Evolutionary conservation across 2,888 invertebrate genomes (phyloP).

Genomic region (Leuctra nigra): DNA sequence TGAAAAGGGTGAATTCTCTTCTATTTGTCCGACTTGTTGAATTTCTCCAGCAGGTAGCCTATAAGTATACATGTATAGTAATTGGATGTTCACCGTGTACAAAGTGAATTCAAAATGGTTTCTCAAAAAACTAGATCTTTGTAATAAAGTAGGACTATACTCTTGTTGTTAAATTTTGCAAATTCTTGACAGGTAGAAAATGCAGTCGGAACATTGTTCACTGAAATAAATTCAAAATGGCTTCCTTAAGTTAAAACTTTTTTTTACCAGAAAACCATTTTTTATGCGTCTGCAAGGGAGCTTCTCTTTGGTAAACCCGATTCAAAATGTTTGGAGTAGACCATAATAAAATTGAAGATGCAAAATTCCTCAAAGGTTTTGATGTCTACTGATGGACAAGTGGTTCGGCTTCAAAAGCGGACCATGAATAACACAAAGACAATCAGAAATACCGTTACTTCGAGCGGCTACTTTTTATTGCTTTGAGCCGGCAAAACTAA

Average conservation of each 20-base stretch:
- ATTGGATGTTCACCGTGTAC: not conserved
- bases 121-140: conserved; percentile 20
- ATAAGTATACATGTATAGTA: no score
- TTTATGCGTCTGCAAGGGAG: conserved; percentile 11
- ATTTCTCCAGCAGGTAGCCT: conserved; percentile 12
- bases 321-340: conserved; percentile 12
- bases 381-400: conserved; percentile 6
- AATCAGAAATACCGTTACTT: not conserved
- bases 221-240: conserved; percentile 23
- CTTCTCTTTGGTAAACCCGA: conserved; percentile 8
- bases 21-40: not conserved
- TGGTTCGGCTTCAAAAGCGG: not conserved
- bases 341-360: conserved; percentile 17
- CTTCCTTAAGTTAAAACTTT: not conserved
- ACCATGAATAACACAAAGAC: conserved; percentile 7
- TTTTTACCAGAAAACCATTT: conserved; percentile 4
- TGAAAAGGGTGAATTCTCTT: conserved; percentile 17
- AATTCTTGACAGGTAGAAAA: conserved; percentile 24
- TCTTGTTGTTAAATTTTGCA: conserved; percentile 24
- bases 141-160: conserved; percentile 16
- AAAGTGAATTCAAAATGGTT: conserved; percentile 20
- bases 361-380: conserved; percentile 9
- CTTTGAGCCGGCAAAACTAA: not conserved
- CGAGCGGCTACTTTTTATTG: not conserved
- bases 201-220: conserved; percentile 22